These are phyloP conservation scores for Nomada goodeniana DNA, from an alignment of 2,888 invertebrate species.

Conservation along the genomic window DNA sequence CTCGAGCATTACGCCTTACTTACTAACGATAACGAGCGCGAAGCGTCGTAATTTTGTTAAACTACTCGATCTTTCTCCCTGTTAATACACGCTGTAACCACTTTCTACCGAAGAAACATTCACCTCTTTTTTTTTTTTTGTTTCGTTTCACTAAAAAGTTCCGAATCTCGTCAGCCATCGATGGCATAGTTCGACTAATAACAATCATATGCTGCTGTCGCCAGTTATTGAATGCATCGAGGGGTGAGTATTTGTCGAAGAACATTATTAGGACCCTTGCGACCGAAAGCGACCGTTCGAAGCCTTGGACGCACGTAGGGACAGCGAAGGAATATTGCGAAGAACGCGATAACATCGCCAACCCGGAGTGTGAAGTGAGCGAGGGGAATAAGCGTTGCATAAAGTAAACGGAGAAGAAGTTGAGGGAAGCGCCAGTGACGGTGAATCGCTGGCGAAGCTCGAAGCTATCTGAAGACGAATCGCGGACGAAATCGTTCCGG, in stretches of 20 bases:
- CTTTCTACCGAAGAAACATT: too few relatives aligned
- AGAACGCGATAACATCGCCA: slow-evolving; percentile 33
- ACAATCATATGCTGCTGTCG: too few relatives aligned
- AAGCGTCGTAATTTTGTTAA: neutral
- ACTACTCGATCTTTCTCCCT: too few relatives aligned
- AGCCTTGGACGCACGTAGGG: neutral
- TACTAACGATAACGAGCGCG: slow-evolving; percentile 67
- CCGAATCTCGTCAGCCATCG: too few relatives aligned
- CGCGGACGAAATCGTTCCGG: slow-evolving; percentile 35
- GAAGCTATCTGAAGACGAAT: slow-evolving; percentile 51
- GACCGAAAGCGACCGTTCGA: too few relatives aligned
- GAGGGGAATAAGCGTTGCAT: neutral
- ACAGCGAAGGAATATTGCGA: slow-evolving; percentile 13
- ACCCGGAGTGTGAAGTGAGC: slow-evolving; percentile 15
- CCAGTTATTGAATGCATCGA: neutral
- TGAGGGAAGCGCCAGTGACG: slow-evolving; percentile 28
- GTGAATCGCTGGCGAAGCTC: slow-evolving; percentile 6
- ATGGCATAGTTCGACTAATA: too few relatives aligned
- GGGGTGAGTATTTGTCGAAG: neutral
- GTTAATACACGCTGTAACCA: too few relatives aligned
- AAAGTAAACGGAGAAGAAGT: slow-evolving; percentile 27
- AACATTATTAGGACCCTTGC: neutral
- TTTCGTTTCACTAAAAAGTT: too few relatives aligned
- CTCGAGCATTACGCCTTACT: slow-evolving; percentile 70
- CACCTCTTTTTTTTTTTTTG: too few relatives aligned